Base-by-base conservation (phyloP, 2,797 vertebrate species). In the Sebastes cheni region DNA sequence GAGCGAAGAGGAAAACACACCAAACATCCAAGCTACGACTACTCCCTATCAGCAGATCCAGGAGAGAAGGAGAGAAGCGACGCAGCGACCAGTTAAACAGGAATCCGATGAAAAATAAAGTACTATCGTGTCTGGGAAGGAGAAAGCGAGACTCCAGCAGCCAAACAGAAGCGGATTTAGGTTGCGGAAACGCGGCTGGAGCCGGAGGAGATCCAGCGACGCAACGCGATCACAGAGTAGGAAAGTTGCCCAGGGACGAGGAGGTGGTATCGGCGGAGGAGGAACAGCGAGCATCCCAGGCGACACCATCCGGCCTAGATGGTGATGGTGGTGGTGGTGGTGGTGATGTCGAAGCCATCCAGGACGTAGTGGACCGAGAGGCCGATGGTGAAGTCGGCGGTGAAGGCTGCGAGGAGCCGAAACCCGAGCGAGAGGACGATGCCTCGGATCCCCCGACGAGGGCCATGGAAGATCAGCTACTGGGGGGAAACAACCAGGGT, bases 401-500 rank as follows among this genome's bases (percentile, higher is more conserved):
- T 7, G 30, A 6, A 30, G n/a, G 60, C 62, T 23, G 62, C 22
- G 74, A 81, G 77, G 85, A 88, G 85, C 84, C 80, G 75, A 86
- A 67, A 81, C 32, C 70, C 75, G 75, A 14, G 67, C 75, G 84
- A 62, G 85, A 91, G 79, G 88, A 95, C 91, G 75, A 96, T 96
- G 95, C 91, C 83, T 94, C 92, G 86, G 83, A 88, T 54, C 90
- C 90, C 80, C 88, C 90, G 32, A 11, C 81, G 58, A 83, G 88
- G 90, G 89, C 86, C 93, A 96, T 96, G 96, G 95, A 96, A 86
- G 90, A 93, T 8, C 87, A 89, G 85, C 85, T 89, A 32, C 80
- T 67, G 84, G 85, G 90, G 87, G 86, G 80, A 77, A 61, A 65
- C 84, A 34, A 60, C 71, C 88, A 66, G 78, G 62, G 71, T 25